phyloP scores from a whole-genome alignment of 2,888 invertebrate species.

The Morpho achilles region DNA sequence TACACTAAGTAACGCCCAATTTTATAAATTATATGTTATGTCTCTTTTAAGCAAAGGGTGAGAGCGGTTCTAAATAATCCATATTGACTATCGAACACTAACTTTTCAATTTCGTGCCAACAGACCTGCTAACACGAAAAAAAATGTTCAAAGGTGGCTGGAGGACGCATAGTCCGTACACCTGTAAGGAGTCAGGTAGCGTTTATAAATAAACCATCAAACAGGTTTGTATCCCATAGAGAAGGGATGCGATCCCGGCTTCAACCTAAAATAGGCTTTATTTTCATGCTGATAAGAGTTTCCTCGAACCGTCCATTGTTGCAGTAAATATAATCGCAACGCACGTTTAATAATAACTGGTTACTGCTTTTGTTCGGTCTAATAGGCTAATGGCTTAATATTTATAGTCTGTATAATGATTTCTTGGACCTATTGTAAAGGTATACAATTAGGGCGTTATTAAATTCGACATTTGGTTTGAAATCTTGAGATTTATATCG shows the following conservation, averaged over 20 bases:
- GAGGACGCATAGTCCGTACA: constrained; percentile 15
- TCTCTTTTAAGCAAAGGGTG: no score
- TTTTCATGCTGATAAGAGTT: neutral
- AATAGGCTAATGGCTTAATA: constrained; percentile 5
- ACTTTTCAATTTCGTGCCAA: constrained; percentile 11
- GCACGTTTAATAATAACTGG: constrained; percentile 7
- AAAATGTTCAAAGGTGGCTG: constrained; percentile 16
- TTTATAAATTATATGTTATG: no score
- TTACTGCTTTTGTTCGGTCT: constrained; percentile 8
- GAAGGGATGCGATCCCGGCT: constrained; percentile 12
- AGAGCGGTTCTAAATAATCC: no score
- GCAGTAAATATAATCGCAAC: constrained; percentile 6
- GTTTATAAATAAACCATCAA: constrained; percentile 22
- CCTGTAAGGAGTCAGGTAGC: constrained; percentile 24
- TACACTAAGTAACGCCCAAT: no score
- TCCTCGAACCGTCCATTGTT: neutral
- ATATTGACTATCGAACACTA: no score
- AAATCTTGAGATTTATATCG: neutral
- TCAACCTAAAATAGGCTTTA: constrained; percentile 3
- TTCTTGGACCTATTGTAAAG: neutral
- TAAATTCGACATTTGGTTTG: no score
- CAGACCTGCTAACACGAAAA: constrained; percentile 27
- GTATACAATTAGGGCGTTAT: no score
- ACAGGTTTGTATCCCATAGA: constrained; percentile 19
- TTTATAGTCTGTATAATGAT: constrained; percentile 2